Base-by-base conservation (phyloP, 2,797 vertebrate genomes). In the Phalanger gymnotis region DNA sequence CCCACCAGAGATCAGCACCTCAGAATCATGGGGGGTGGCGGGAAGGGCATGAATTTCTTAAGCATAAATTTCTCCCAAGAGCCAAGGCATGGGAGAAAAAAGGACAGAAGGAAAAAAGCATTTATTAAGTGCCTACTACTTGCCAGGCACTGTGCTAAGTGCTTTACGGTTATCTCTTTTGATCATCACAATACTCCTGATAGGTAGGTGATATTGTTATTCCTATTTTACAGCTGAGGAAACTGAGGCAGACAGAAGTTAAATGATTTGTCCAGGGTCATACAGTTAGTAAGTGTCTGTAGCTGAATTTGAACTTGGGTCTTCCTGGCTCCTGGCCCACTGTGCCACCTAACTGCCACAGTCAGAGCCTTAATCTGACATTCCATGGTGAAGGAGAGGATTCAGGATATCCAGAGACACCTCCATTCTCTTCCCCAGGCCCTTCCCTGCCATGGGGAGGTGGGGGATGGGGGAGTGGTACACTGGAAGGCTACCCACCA, bases 351-450 rank as follows among this genome's bases (percentile, higher is more conserved):
- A 81, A 90, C 54, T 91, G 90, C 58, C 91, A 92, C 54, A 28
- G 52, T 95, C 66, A 57, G 95, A 95, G 92, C 96, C 97, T 97
- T 95, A 55, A 95, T 96, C 94, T 97, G 98, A 98, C 97, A 97
- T 97, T 98, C 98, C 98, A 97, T 53, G 52, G 54, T 2, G 25
- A 53, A 30, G n/a, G 90, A 95, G 95, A 94, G 93, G 56, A 51
- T 53, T 81, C 61, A 92, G 94, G 97, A 97, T 97, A 96, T 97
- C 97, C 97, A 92, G 97, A 94, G 92, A 53, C 93, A 73, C 94
- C 89, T 93, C 57, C 54, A 94, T 91, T 94, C 96, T 81, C 19
- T 47, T 27, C 54, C 92, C 22, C 40, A 47, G n/a, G 16, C 0
- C 6, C 22, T 81, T 81, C 90, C 91, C 95, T 91, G 94, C n/a